A percentile compares a stretch with the other conserved stretches of the same genome.
Evolutionary conservation across 2,888 invertebrate species (phyloP).

Genomic region (Diaphora mendica): DNA sequence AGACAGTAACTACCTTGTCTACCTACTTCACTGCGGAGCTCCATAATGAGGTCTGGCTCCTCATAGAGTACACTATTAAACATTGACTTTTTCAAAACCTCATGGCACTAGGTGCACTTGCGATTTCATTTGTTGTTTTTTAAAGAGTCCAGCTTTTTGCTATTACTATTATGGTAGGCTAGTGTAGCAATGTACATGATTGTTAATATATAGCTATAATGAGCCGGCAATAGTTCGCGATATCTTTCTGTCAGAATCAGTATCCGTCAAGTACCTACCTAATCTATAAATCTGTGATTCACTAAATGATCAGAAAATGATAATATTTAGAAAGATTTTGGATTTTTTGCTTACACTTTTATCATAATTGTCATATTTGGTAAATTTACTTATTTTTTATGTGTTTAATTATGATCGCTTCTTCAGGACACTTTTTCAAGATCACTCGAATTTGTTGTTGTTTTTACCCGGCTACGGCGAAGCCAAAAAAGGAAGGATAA

Average conservation of each 20-base stretch:
- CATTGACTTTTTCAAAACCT: background rate
- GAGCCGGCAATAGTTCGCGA: background rate
- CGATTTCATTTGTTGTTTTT: background rate
- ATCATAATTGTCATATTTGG: background rate
- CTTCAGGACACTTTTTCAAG: too few relatives aligned
- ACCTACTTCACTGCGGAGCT: too few relatives aligned
- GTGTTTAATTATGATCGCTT: too few relatives aligned
- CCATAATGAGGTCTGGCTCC: too few relatives aligned
- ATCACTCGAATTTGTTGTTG: too few relatives aligned
- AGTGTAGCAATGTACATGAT: background rate
- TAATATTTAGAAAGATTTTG: background rate
- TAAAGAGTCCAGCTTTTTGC: background rate
- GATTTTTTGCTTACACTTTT: background rate
- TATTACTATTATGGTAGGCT: background rate
- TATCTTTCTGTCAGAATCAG: background rate
- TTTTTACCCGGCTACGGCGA: too few relatives aligned
- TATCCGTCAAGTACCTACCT: background rate
- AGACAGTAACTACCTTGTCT: too few relatives aligned
- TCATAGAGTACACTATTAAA: background rate
- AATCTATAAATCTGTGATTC: background rate
- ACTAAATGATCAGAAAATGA: background rate
- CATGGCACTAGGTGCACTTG: background rate
- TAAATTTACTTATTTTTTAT: background rate
- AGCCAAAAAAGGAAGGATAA: too few relatives aligned
- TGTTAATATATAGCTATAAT: background rate